Percentiles rank a stretch among this genome's conserved stretches.
Conservation (phyloP, 2,888 invertebrate species). For the Erebia aethiops region DNA sequence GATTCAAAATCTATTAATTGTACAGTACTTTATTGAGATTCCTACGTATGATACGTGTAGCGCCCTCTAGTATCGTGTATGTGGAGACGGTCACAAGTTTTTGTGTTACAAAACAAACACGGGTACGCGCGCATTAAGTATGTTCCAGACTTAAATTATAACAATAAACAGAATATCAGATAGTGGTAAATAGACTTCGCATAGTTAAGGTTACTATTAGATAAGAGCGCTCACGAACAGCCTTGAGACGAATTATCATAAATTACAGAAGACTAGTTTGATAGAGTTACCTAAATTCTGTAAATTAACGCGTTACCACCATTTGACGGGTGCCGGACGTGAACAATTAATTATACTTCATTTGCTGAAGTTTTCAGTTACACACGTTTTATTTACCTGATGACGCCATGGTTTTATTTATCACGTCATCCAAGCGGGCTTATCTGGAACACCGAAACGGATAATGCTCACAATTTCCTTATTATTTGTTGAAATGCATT, state of each 20-base stretch:
- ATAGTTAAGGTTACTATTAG: conserved; percentile 9
- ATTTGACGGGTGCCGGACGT: conserved; percentile 32
- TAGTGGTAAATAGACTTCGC: not conserved
- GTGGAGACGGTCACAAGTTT: no score
- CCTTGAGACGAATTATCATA: conserved; percentile 16
- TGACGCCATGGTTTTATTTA: conserved; percentile 32
- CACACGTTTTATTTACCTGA: conserved; percentile 30
- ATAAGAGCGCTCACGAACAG: conserved; percentile 5
- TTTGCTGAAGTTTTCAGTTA: conserved; percentile 32
- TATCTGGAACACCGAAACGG: not conserved
- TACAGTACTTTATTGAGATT: no score
- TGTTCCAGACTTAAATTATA: not conserved
- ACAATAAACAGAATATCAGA: not conserved
- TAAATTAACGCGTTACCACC: conserved; percentile 18
- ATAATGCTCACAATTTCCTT: no score
- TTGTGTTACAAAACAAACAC: no score
- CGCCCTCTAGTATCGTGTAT: no score
- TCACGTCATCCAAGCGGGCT: not conserved
- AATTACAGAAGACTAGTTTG: not conserved
- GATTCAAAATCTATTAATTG: no score
- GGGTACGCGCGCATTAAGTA: no score
- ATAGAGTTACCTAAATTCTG: not conserved
- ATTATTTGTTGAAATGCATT: no score
- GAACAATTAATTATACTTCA: conserved; percentile 35
- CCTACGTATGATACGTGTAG: no score